Evolutionary conservation across 2,113 vertebrate species (phyloP).

Genomic region (Rhineura floridana): DNA sequence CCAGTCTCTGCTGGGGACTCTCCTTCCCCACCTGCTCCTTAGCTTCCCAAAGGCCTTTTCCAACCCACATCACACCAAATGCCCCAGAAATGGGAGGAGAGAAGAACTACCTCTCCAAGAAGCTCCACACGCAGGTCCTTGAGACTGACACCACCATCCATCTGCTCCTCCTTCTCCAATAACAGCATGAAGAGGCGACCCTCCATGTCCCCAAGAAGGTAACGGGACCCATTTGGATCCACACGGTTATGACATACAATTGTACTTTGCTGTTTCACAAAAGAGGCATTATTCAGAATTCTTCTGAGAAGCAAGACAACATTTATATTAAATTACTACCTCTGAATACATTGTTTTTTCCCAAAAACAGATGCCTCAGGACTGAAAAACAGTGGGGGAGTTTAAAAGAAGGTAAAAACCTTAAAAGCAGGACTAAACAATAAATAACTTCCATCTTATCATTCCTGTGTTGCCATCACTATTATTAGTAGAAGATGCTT

Average conservation of each 20-base stretch:
- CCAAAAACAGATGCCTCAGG: background rate
- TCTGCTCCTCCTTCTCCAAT: conserved; percentile 97
- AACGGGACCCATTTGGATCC: conserved; percentile 95
- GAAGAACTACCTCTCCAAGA: conserved; percentile 88
- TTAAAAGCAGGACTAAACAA: background rate
- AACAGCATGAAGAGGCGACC: conserved; percentile 97
- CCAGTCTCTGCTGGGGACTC: background rate
- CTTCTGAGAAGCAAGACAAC: background rate
- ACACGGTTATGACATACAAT: conserved; percentile 98
- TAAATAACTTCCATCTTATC: background rate
- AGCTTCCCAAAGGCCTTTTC: background rate
- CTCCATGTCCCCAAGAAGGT: conserved; percentile 97
- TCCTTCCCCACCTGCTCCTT: background rate
- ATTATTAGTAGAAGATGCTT: background rate
- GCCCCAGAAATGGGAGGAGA: accelerated
- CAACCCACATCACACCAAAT: background rate
- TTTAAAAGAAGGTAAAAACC: background rate
- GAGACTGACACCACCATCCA: conserved; percentile 91
- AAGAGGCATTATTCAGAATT: background rate
- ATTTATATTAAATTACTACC: background rate
- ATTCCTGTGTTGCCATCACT: background rate
- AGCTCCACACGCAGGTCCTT: conserved; percentile 96
- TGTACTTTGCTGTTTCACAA: conserved; percentile 89
- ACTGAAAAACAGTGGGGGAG: background rate
- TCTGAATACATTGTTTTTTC: background rate